Evolutionary conservation across 2,888 invertebrate genomes (phyloP), one percentile per base, ranked within the genome.

Genomic region (Lycocerus yunnanus): DNA sequence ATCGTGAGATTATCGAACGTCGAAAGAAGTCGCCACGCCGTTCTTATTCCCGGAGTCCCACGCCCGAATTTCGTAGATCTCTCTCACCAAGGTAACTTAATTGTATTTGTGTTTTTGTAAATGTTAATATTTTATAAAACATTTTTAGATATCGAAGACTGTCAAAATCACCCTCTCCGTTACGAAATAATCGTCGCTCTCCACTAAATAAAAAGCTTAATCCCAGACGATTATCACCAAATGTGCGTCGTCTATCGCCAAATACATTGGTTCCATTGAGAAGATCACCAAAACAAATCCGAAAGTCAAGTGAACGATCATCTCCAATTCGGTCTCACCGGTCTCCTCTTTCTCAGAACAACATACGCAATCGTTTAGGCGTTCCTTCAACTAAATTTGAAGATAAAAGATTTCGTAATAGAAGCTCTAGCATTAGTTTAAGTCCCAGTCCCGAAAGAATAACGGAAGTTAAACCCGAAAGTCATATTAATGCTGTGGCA

Each of bases 1-100:
- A 88, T 78, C 84, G 86, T 15, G 86, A 86, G 24, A 87, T 87
- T 18, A 83, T 88, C n/a, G 87, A 87, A 71, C 84, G 85, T 73
- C 78, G 87, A 63, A 86, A 84, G 82, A 81, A 86, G 43, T 86
- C 85, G 11, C 85, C 85, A 4, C 79, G 85, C 10, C 81, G 87
- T 69, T 88, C 87, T 6, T 86, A 85, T 75, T 87, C 88, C 13
- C 83, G 87, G n/a, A 87, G 85, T 72, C 86, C 85, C 4, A 85
- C 86, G 3, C 84, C 86, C 1, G 81, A 81, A 18, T 78, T 78
- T 66, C 79, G 82, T 73, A 81, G 81, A 60, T 79, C 83, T 3
- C 78, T 81, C 63, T 84, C 84, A 67, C 80, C 83, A n/a, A 79
- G 84, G 68, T 82, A 83, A 43, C 83, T 82, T 14, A 81, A 80